phyloP scores from a whole-genome alignment of 2,888 invertebrate genomes.

The Drosophila mulleri region DNA sequence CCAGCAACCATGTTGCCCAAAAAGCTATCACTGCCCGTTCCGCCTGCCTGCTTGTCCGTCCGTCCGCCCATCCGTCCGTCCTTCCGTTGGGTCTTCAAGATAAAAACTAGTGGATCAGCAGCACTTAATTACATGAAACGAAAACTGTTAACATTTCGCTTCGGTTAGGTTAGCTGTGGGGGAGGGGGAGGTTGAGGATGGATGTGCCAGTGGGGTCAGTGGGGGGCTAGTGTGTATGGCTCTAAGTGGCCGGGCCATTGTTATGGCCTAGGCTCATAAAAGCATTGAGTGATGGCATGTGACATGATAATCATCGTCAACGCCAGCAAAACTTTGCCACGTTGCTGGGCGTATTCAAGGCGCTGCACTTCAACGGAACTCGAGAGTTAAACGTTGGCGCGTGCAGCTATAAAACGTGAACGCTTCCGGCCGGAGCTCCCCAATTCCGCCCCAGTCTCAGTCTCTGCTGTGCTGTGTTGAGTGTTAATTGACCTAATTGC shows the following conservation, averaged over 20 bases:
- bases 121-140: slow-evolving; percentile 80
- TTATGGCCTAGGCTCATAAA: slow-evolving; percentile 53
- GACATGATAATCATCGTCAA: slow-evolving; percentile 75
- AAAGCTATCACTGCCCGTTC: slow-evolving; percentile 61
- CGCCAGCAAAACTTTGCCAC: slow-evolving; percentile 21
- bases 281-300: slow-evolving; percentile 63
- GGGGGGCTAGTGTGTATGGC: background rate
- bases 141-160: slow-evolving; percentile 75
- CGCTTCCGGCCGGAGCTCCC: slow-evolving; percentile 11
- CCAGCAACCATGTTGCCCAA: slow-evolving; percentile 5
- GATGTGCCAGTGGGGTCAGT: background rate
- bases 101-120: slow-evolving; percentile 79
- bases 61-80: slow-evolving; percentile 24
- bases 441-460: background rate
- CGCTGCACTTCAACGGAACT: slow-evolving; percentile 10
- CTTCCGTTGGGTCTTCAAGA: slow-evolving; percentile 53
- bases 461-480: background rate
- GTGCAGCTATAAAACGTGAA: slow-evolving; percentile 46
- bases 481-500: slow-evolving; percentile 60
- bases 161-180: background rate
- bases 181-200: background rate
- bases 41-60: background rate
- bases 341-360: background rate
- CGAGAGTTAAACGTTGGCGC: slow-evolving; percentile 39
- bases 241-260: slow-evolving; percentile 63